phyloP scores from a whole-genome alignment of 1,140 invertebrate species.

The Calliopsis andreniformis region DNA sequence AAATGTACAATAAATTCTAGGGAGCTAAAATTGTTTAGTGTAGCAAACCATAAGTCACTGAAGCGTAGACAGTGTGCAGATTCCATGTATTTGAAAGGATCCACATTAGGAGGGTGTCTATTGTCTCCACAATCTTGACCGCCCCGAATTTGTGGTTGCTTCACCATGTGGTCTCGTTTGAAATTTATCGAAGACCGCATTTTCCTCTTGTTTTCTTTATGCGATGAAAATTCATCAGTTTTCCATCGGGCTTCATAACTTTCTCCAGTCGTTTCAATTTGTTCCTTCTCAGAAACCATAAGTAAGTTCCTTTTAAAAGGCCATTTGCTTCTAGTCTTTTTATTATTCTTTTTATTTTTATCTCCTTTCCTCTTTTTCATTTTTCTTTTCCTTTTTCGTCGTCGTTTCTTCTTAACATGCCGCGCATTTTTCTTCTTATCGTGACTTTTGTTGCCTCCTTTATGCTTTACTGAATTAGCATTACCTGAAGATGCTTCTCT shows the following conservation, averaged over 20 bases:
- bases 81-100: constrained; percentile 78
- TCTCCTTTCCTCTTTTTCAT: constrained; percentile 41
- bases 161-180: constrained; percentile 42
- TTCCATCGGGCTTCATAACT: not conserved
- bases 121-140: constrained; percentile 79
- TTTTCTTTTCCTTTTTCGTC: constrained; percentile 43
- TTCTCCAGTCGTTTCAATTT: not conserved
- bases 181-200: not conserved
- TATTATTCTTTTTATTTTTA: constrained; percentile 42
- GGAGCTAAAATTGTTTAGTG: not conserved
- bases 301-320: constrained; percentile 53
- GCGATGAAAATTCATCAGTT: not conserved
- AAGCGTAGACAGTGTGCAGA: constrained; percentile 82
- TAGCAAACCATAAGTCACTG: constrained; percentile 79
- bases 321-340: constrained; percentile 33
- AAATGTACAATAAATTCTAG: not conserved
- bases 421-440: constrained; percentile 30
- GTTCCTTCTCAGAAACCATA: constrained; percentile 38
- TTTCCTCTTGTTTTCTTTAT: not conserved
- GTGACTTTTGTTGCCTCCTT: not conserved
- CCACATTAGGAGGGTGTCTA: constrained; percentile 72
- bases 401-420: constrained; percentile 3
- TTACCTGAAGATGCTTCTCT: not conserved
- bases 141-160: constrained; percentile 74
- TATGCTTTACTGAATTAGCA: not conserved